Evolutionary conservation across 2,113 vertebrate species (phyloP).

Genomic region (Falcunculus frontatus): DNA sequence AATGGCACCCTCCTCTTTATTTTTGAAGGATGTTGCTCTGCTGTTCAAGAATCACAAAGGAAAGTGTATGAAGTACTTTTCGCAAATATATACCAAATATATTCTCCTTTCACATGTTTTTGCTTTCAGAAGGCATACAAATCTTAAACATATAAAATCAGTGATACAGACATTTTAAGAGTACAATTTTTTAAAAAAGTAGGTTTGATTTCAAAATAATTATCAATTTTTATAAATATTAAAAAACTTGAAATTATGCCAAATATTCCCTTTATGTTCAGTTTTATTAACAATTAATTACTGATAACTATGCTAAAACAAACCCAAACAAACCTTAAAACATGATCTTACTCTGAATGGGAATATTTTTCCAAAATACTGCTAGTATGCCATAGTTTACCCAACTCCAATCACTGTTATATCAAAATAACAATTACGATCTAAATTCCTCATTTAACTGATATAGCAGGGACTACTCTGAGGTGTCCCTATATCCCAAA

Average conservation of each 20-base stretch:
- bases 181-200: rapidly evolving
- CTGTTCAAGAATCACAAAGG: not conserved
- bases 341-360: not conserved
- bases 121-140: not conserved
- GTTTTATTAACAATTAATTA: not conserved
- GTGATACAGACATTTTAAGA: not conserved
- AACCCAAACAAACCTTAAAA: not conserved
- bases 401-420: not conserved
- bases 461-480: not conserved
- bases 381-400: not conserved
- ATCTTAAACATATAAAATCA: not conserved
- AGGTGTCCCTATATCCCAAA: not conserved
- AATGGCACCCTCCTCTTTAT: not conserved
- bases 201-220: not conserved
- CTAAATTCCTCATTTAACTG: not conserved
- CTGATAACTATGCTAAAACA: not conserved
- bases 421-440: not conserved
- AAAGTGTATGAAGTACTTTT: not conserved
- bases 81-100: not conserved
- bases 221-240: not conserved
- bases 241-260: not conserved
- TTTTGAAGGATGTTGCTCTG: not conserved
- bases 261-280: not conserved
- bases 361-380: not conserved
- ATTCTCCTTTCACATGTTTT: not conserved